A percentile compares a stretch with the other conserved stretches of the same genome.
Conservation (phyloP, 2,888 invertebrate genomes). For the Phalangium opilio region DNA sequence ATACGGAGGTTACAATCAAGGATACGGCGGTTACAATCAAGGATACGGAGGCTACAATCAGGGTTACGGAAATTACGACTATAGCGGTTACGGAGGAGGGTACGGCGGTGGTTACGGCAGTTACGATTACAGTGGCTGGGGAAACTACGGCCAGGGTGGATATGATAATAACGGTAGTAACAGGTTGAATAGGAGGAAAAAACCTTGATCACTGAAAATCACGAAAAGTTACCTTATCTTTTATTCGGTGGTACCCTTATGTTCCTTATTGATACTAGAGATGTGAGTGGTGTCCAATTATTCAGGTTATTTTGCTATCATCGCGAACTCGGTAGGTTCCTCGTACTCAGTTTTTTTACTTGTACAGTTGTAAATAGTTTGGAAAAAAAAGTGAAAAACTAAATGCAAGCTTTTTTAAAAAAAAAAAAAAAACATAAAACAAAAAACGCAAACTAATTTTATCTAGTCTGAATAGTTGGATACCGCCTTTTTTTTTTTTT, state of each 20-base stretch:
- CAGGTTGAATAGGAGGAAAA: conserved; percentile 3
- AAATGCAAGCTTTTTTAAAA: not conserved
- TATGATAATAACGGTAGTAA: conserved; percentile 15
- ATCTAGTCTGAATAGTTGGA: too few species aligned
- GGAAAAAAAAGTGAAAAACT: not conserved
- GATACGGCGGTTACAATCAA: conserved; percentile 28
- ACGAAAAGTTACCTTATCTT: too few species aligned
- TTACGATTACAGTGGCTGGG: conserved; percentile 39
- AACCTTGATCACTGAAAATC: not conserved
- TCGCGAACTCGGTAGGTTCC: too few species aligned
- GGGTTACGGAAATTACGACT: conserved; percentile 18
- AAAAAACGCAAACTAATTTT: not conserved
- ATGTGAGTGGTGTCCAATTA: too few species aligned
- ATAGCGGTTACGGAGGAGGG: conserved; percentile 28
- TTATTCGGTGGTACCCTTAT: too few species aligned
- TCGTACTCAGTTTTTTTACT: too few species aligned
- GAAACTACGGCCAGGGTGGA: conserved; percentile 22
- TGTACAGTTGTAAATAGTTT: not conserved
- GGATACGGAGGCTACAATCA: conserved; percentile 38
- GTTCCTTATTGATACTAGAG: too few species aligned
- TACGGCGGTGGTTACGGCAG: conserved; percentile 48
- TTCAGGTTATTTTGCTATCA: too few species aligned
- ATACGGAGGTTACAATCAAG: conserved; percentile 22
- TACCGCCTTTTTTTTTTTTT: too few species aligned
- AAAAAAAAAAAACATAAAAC: not conserved